A percentile compares a stretch with the other conserved stretches of the same genome.
These are phyloP conservation scores for Adineta ricciae DNA, from an alignment of 2,888 invertebrate genomes.

Conservation along the genomic window DNA sequence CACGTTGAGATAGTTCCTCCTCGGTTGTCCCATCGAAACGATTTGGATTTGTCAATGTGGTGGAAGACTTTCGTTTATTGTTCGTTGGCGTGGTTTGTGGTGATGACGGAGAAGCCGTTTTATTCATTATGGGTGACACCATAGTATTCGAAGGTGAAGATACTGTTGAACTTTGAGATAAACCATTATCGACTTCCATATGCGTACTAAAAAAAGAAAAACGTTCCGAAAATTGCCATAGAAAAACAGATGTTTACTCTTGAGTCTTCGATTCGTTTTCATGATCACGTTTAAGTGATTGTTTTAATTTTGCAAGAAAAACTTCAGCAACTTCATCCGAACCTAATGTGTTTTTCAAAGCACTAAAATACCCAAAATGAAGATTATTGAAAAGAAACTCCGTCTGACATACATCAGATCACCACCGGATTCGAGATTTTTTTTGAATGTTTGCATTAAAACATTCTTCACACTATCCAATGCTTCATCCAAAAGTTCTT, in stretches of 20 bases:
- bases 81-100: neutral
- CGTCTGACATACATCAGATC: neutral
- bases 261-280: neutral
- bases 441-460: constrained; percentile 16
- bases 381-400: neutral
- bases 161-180: neutral
- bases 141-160: neutral
- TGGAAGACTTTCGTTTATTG: constrained; percentile 4
- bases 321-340: constrained; percentile 13
- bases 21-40: constrained; percentile 8
- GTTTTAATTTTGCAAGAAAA: neutral
- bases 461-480: constrained; percentile 20
- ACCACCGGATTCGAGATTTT: neutral
- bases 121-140: neutral
- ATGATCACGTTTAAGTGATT: constrained; percentile 14
- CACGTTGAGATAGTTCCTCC: constrained; percentile 55
- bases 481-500: constrained; percentile 19
- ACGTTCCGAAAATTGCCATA: too few species aligned
- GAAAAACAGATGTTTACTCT: neutral
- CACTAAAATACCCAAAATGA: neutral
- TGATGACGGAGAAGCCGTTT: neutral
- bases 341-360: neutral
- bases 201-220: neutral
- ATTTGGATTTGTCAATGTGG: neutral
- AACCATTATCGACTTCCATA: neutral